A percentile compares a stretch with the other conserved stretches of the same genome.
Conservation (phyloP, 2,888 invertebrate genomes). For the Stegana nigrithorax region DNA sequence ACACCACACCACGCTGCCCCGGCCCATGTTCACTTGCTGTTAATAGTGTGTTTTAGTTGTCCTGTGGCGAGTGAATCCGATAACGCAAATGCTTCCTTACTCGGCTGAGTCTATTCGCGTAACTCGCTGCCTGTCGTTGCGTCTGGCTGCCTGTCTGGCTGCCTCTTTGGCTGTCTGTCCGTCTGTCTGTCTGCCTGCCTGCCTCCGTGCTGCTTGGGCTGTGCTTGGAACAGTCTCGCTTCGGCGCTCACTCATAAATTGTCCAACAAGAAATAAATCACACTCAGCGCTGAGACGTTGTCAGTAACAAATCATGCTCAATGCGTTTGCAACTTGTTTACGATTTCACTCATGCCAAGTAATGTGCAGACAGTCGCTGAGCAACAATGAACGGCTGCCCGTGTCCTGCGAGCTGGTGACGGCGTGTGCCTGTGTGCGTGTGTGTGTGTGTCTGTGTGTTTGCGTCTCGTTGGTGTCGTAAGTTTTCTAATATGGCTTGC, state of each 20-base stretch:
- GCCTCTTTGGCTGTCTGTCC: no score
- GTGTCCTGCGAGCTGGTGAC: not conserved
- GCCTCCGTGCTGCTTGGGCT: constrained; percentile 11
- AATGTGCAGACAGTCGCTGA: not conserved
- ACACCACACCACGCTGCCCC: no score
- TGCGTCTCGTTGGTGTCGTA: not conserved
- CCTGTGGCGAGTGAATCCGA: no score
- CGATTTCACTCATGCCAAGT: constrained; percentile 8
- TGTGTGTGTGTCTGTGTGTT: not conserved
- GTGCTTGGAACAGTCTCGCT: constrained; percentile 39
- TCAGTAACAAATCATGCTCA: constrained; percentile 16
- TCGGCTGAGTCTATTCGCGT: no score
- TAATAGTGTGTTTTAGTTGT: no score
- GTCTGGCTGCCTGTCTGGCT: no score
- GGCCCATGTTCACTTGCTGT: no score
- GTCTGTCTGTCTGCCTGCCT: no score
- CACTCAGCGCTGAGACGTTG: constrained; percentile 44
- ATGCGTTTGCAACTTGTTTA: constrained; percentile 9
- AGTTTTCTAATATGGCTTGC: no score
- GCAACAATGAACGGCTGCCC: not conserved
- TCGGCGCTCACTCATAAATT: constrained; percentile 54
- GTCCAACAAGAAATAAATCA: constrained; percentile 61
- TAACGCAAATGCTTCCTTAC: no score
- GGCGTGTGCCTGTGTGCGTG: no score
- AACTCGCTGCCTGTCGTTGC: no score